Evolutionary conservation across 2,888 invertebrate species (phyloP), one percentile per base, ranked within the genome.

Genomic region (Agrotis clavis): DNA sequence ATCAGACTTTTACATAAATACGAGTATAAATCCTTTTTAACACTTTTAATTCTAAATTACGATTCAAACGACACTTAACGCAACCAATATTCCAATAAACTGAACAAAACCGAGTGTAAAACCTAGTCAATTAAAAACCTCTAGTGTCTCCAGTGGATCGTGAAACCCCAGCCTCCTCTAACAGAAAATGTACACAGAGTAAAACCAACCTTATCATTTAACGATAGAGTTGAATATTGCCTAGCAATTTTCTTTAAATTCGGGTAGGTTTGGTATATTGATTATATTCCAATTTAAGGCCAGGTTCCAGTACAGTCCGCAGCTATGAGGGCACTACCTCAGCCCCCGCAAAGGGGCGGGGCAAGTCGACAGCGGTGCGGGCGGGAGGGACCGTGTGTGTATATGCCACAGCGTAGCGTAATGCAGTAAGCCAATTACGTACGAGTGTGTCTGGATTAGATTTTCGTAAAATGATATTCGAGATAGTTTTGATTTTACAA

Each of bases 201-300:
- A 65, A 65, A 57, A 57, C 1, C 13, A 71, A 53, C 61, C 48
- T 57, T 59, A 30, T 1, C 0, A 0, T 0, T 1, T n/a, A 0
- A 0, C 2, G 2, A 45, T 59, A 77, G 4, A 56, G 57, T 66
- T 14, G 1, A 19, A 66, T 1, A 51, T 66, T 18, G 13, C 1
- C 3, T 4, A 2, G 41, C 51, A 7, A 18, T 11, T 0, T 4
- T 50, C 18, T 50, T 56, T 14, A 30, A 45, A 30, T 16, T 56
- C 0, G 19, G 18, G 14, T n/a, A 30, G 47, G 72, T 72, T 56
- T 7, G 41, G 25, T 18, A 25, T 61, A 64, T 77, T 73, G 53
- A 64, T 73, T 64, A 65, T 53, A 64, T 73, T 67, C 72, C 54
- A 64, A 60, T 66, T 73, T 60, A n/a, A n/a, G n/a, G n/a, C n/a